Base-by-base conservation (phyloP, 2,797 vertebrate genomes). In the Ataeniobius toweri region DNA sequence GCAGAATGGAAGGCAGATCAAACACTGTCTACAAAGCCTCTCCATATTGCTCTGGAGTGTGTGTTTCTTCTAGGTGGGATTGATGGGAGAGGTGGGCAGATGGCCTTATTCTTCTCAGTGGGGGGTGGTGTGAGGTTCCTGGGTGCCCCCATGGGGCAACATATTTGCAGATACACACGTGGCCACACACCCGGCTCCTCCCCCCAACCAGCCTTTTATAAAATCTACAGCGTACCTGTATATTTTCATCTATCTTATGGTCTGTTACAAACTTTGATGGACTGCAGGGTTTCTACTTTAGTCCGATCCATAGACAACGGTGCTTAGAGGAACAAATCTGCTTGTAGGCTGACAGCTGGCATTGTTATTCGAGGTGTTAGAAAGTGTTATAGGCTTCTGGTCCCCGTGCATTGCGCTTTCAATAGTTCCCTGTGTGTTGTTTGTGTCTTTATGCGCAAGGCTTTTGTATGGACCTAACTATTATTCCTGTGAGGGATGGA, bases 81-180 rank as follows among this genome's bases (percentile, higher is more conserved):
- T 92, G 90, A 85, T 86, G 88, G 79, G 53, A 77, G 65, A 81
- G 82, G 84, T 79, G 88, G 93, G 92, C 96, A 96, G 96, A 96
- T 96, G 96, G 95, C 61, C 92, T 91, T 86, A 92, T 92, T 91
- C 93, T 92, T 83, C 87, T 92, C 88, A 89, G 89, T 89, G 93
- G 94, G 94, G 94, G 94, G 90, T 92, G 91, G 92, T 94, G 92
- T 94, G 92, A 92, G 91, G 89, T 91, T 95, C 92, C 89, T 92
- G 76, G 83, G 77, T 82, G 79, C 83, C 94, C 95, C 93, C 94
- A 44, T 10, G 92, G 91, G 95, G 92, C 82, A 80, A 80, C 83
- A 90, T 87, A 93, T 91, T 93, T 90, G 12, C 78, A 77, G 78
- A 86, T 73, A 73, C 84, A 73, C 85, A 76, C 86, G 55, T 79